Base-by-base conservation (phyloP, 2,797 vertebrate species). In the Phylloscopus collybita region DNA sequence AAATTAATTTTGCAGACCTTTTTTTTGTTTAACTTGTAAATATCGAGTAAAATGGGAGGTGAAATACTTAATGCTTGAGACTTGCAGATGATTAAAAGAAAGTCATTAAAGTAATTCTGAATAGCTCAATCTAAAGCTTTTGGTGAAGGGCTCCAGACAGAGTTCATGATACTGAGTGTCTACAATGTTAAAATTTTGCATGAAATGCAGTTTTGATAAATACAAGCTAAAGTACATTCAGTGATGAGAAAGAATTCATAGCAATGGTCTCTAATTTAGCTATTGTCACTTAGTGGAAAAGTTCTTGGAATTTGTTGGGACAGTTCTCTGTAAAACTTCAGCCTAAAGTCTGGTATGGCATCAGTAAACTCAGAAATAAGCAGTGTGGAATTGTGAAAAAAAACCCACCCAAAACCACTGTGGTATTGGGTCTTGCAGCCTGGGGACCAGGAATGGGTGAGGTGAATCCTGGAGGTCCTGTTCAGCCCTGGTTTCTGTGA, bases 301-400 rank as follows among this genome's bases (percentile, higher is more conserved):
- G 53, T 86, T 90, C 44, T 74, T 83, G 56, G 61, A 62, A 92
- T 92, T 80, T 82, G 5, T 45, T 83, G 34, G 65, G 61, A 42
- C 53, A 44, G 25, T 86, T 90, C 51, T 88, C 19, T 61, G 29
- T 91, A 86, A 80, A 80, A 45, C 65, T 36, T 54, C 56, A 80
- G 30, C 47, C 56, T 59, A 7, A 15, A 23, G 6, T 70, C 16
- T 79, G 42, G 60, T 76, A 26, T 53, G 44, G 50, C 44, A 83
- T n/a, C 21, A 59, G 65, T 66, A 36, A 86, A 86, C 14, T 76
- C 25, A 12, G 60, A 88, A 91, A 69, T 34, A 64, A 85, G 8
- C 16, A 56, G 30, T 60, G 25, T 61, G 64, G 47, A 73, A 47
- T 53, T 93, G 53, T 80, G 59, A 36, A 12, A 61, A 60, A 85